Conservation (phyloP, 64 coral and sea anemone genomes). For the Montipora foliosa region DNA sequence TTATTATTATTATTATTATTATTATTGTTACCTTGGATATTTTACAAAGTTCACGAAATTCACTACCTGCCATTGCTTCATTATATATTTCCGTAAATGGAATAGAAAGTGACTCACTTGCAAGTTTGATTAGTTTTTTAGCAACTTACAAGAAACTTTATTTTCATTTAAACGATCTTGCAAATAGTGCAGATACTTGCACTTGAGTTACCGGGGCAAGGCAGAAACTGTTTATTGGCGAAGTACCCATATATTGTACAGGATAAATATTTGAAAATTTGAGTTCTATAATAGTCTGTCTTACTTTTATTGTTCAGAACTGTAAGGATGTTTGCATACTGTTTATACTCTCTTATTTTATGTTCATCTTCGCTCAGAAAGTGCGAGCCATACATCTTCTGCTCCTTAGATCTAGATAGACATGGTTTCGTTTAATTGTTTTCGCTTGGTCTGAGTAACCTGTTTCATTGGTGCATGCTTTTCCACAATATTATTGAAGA, state of each 20-base stretch:
- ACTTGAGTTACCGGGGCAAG: slow-evolving; percentile 1
- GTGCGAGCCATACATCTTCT: too few species aligned
- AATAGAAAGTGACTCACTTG: neutral
- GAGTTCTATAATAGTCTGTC: neutral
- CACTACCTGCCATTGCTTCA: slow-evolving; percentile 38
- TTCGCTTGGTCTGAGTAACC: too few species aligned
- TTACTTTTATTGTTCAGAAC: neutral
- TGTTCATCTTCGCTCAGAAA: too few species aligned
- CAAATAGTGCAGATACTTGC: slow-evolving; percentile 52
- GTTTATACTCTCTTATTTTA: too few species aligned
- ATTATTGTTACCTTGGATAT: slow-evolving; percentile 20
- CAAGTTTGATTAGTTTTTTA: slow-evolving; percentile 53
- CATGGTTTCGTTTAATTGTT: too few species aligned
- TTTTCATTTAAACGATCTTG: slow-evolving; percentile 6
- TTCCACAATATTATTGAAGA: too few species aligned
- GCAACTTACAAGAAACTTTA: slow-evolving; percentile 56
- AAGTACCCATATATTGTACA: neutral
- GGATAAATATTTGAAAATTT: neutral
- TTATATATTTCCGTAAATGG: slow-evolving; percentile 61
- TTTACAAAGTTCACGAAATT: slow-evolving; percentile 48
- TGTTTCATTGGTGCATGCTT: too few species aligned
- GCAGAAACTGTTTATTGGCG: neutral
- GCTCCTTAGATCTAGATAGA: too few species aligned
- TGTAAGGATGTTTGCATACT: neutral
- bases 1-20: too few species aligned